phyloP scores from a whole-genome alignment of 2,888 invertebrate genomes.

The Caenorhabditis uteleia region DNA sequence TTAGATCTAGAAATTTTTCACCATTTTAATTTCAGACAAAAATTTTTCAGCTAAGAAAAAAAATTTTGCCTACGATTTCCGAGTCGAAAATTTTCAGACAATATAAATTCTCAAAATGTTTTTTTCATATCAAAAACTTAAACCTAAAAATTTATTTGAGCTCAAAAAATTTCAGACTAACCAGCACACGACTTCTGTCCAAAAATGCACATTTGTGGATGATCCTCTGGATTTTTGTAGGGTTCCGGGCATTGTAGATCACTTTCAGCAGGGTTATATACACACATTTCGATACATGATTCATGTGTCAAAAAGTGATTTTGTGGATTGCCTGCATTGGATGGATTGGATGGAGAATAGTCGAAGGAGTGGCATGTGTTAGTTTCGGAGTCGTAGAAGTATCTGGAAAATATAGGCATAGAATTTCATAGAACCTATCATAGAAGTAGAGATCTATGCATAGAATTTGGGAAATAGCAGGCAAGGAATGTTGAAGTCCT shows the following conservation, averaged over 20 bases:
- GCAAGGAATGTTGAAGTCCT: no score
- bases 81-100: no score
- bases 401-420: no score
- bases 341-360: constrained; percentile 23
- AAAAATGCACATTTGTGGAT: constrained; percentile 52
- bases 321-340: constrained; percentile 13
- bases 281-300: constrained; percentile 40
- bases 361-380: constrained; percentile 43
- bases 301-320: constrained; percentile 46
- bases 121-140: background rate
- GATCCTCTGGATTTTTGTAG: constrained; percentile 47
- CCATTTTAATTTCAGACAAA: no score
- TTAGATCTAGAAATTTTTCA: no score
- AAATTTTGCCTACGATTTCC: background rate
- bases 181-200: constrained; percentile 49
- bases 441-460: no score
- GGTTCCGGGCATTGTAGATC: constrained; percentile 50
- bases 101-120: no score
- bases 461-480: no score
- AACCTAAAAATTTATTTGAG: background rate
- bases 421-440: no score
- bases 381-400: constrained; percentile 42
- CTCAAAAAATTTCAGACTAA: constrained; percentile 2
- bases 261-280: constrained; percentile 10
- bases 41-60: no score